These are phyloP conservation scores for Lacanobia wlatinum DNA, from an alignment of 2,888 invertebrate species.

Conservation along the genomic window DNA sequence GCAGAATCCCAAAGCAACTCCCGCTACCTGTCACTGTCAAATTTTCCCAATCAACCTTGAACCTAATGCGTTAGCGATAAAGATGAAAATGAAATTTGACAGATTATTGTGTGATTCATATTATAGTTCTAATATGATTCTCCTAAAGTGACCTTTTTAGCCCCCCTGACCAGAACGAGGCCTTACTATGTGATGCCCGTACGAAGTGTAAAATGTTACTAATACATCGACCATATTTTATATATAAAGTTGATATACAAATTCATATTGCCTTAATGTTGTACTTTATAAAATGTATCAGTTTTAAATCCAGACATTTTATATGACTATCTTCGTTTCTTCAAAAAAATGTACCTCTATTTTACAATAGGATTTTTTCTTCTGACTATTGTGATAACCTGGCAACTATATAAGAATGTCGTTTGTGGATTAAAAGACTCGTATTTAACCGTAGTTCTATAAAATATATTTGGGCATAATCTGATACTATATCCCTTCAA, in stretches of 20 bases:
- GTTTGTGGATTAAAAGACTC: constrained; percentile 25
- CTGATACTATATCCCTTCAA: not conserved
- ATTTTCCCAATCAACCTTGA: too few relatives aligned
- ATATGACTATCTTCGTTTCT: constrained; percentile 8
- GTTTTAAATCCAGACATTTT: not conserved
- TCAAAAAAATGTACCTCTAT: not conserved
- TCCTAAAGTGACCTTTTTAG: too few relatives aligned
- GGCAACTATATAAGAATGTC: constrained; percentile 43
- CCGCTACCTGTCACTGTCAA: too few relatives aligned
- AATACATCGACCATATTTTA: constrained; percentile 38
- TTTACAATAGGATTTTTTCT: not conserved
- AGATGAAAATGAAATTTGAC: too few relatives aligned
- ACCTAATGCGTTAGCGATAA: too few relatives aligned
- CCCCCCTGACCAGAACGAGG: not conserved
- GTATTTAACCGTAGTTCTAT: constrained; percentile 14
- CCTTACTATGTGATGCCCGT: constrained; percentile 29
- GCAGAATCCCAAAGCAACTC: too few relatives aligned
- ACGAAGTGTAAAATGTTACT: constrained; percentile 25
- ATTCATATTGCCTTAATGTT: constrained; percentile 29
- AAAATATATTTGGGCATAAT: constrained; percentile 15
- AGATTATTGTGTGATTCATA: too few relatives aligned
- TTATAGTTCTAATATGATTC: too few relatives aligned
- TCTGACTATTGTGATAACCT: constrained; percentile 24
- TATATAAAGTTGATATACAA: constrained; percentile 24
- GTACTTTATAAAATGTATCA: constrained; percentile 14